phyloP scores from a whole-genome alignment of 2,113 vertebrate species.

The Crocuta crocuta region DNA sequence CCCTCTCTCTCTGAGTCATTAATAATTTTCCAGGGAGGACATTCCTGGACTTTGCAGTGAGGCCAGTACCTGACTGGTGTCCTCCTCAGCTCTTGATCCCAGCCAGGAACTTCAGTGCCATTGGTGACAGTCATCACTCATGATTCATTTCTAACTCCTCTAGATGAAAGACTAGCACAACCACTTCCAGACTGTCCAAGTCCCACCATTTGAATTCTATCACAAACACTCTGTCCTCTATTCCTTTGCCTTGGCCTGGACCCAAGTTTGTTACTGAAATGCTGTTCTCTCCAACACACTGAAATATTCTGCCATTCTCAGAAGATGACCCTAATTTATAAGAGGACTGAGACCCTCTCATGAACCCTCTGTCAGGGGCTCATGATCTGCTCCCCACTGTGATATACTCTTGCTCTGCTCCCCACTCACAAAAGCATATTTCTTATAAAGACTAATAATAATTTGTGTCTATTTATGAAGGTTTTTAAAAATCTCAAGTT shows the following conservation, averaged over 20 bases:
- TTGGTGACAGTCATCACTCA: not conserved
- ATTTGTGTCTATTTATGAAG: not conserved
- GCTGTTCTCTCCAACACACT: not conserved
- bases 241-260: not conserved
- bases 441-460: not conserved
- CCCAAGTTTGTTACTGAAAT: not conserved
- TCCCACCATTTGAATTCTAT: not conserved
- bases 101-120: not conserved
- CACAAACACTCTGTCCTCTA: not conserved
- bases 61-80: not conserved
- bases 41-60: not conserved
- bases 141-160: not conserved
- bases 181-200: not conserved
- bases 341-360: not conserved
- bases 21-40: not conserved
- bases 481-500: not conserved
- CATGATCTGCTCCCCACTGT: not conserved
- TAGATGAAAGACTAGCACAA: not conserved
- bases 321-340: not conserved
- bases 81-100: not conserved
- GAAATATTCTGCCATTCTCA: not conserved
- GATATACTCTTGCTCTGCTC: not conserved
- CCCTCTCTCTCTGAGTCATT: not conserved
- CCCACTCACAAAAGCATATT: not conserved
- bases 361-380: not conserved